Base-by-base conservation (phyloP, 1,140 invertebrate genomes). In the Lasioglossum baleicum region DNA sequence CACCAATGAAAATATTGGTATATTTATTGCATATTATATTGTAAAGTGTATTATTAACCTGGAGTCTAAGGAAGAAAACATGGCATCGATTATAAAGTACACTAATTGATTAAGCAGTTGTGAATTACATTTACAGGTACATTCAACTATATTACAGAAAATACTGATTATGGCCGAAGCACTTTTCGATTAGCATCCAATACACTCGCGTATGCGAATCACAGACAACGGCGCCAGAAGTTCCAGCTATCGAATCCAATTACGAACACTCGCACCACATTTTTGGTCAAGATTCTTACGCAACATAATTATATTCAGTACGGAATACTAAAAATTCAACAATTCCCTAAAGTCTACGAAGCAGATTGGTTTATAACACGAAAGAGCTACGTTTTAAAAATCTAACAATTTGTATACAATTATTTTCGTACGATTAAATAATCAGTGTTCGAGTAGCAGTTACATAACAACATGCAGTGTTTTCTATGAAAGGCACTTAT, bases 41-140 rank as follows among this genome's bases (percentile, higher is more conserved):
- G 40, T n/a, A 68, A 75, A 31, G 44, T 68, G 53, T n/a, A 71
- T 35, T 75, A 64, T 61, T 17, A 56, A 31, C 42, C 17, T 65
- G 48, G 31, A 51, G 71, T 61, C 48, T n/a, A 56, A 7, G 60
- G 31, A 35, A 26, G 42, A 60, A 72, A 65, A 66, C 35, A 40
- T 67, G 17, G 13, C 26, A 2, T 66, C 15, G 10, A 69, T 80
- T 56, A 64, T 40, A n/a, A 67, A 63, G 22, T 73, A 82, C 61
- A 66, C n/a, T 53, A 83, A 61, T 68, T 44, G 61, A 83, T 60
- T 22, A 69, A 64, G 61, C 35, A 82, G 13, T 77, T 22, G 22
- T n/a, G 51, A 81, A 81, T 76, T 58, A 64, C 26, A 69, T 73
- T 65, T 56, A 63, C 77, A 80, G 71, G 77, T 83, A 72, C 69